Evolutionary conservation across 2,113 vertebrate species (phyloP).

Genomic region (Podarcis cretensis): DNA sequence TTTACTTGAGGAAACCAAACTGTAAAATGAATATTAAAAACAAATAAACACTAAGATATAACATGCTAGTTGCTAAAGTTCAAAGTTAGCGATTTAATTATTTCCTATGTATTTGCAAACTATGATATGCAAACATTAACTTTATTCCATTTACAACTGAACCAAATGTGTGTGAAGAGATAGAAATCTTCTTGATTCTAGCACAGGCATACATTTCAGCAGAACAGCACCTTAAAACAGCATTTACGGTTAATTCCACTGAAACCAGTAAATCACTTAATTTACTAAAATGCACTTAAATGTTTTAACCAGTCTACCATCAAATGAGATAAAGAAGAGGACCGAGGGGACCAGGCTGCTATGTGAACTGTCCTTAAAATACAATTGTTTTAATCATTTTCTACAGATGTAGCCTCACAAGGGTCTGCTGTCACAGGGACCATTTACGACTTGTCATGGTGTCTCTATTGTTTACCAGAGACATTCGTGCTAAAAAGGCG

Average conservation of each 20-base stretch:
- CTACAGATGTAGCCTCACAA: slow-evolving; percentile 92
- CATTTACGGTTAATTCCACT: slow-evolving; percentile 69
- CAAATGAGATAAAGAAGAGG: slow-evolving; percentile 84
- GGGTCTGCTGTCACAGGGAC: slow-evolving; percentile 91
- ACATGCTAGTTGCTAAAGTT: background rate
- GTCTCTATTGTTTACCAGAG: slow-evolving; percentile 92
- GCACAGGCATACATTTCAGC: slow-evolving; percentile 31
- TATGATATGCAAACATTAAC: background rate
- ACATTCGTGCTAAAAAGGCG: slow-evolving; percentile 82
- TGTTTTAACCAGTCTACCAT: slow-evolving; percentile 83
- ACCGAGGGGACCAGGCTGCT: slow-evolving; percentile 85
- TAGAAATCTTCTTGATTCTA: slow-evolving; percentile 1
- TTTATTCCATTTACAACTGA: background rate
- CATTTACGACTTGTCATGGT: slow-evolving; percentile 89
- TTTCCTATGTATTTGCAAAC: background rate
- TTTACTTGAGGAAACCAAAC: slow-evolving; percentile 32
- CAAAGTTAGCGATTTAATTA: background rate
- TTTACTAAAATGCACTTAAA: slow-evolving; percentile 84
- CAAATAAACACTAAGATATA: slow-evolving; percentile 20
- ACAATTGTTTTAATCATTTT: slow-evolving; percentile 98
- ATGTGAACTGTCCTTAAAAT: slow-evolving; percentile 93
- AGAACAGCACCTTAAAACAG: slow-evolving; percentile 48
- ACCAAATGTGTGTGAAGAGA: slow-evolving; percentile 8
- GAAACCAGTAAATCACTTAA: slow-evolving; percentile 84
- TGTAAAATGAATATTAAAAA: slow-evolving; percentile 34